Percentiles rank a stretch among this genome's conserved stretches.
These are phyloP conservation scores for Thomomys bottae DNA, from an alignment of 2,113 vertebrate species.

Conservation along the genomic window DNA sequence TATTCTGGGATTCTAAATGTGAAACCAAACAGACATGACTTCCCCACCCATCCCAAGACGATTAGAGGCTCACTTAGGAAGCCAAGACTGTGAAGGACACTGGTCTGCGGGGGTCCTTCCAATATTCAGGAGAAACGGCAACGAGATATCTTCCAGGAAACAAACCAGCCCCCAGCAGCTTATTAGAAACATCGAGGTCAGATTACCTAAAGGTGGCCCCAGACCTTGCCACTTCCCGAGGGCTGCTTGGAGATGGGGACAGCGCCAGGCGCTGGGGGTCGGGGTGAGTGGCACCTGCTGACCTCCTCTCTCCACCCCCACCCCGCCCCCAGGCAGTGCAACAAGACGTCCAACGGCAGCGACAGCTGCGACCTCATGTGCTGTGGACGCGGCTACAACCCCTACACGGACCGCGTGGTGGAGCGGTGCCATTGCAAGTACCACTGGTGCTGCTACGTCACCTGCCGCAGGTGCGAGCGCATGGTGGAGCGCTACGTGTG, in stretches of 20 bases:
- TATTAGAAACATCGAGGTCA: not conserved
- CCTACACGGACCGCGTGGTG: slow-evolving; percentile 96
- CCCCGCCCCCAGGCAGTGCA: slow-evolving; percentile 92
- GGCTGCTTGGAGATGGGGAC: not conserved
- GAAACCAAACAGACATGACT: not conserved
- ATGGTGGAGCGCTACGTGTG: slow-evolving; percentile 97
- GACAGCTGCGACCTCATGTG: slow-evolving; percentile 99
- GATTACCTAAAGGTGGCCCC: not conserved
- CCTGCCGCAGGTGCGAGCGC: slow-evolving; percentile 97
- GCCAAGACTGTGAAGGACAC: not conserved
- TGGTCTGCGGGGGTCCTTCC: not conserved
- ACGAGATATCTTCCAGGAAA: not conserved
- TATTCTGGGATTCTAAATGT: not conserved
- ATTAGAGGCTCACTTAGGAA: not conserved
- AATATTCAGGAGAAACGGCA: slow-evolving; percentile 13
- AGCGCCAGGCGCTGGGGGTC: not conserved
- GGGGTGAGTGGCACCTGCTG: not conserved
- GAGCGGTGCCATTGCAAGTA: slow-evolving; percentile 99
- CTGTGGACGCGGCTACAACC: slow-evolving; percentile 98
- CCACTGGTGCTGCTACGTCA: slow-evolving; percentile 99
- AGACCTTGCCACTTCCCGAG: not conserved
- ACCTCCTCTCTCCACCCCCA: not conserved
- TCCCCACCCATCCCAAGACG: not conserved
- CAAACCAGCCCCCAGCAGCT: not conserved
- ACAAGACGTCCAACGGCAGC: slow-evolving; percentile 96